phyloP scores from a whole-genome alignment of 2,113 vertebrate genomes.

The Pedetes capensis region DNA sequence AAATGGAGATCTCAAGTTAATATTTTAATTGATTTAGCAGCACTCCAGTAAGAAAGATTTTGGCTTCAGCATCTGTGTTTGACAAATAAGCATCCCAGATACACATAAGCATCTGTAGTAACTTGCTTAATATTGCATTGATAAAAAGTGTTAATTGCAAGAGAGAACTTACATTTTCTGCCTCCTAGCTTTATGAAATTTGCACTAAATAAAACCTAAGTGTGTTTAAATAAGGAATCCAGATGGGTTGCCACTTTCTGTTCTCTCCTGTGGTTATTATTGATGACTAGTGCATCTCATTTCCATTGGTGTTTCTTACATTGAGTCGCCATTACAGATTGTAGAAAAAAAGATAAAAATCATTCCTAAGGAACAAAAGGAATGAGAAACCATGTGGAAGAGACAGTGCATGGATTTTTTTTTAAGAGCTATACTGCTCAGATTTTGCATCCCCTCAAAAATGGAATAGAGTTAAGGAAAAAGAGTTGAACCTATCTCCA shows the following conservation, averaged over 20 bases:
- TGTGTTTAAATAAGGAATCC: background rate
- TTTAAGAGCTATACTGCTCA: background rate
- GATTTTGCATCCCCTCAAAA: background rate
- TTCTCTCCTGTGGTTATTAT: background rate
- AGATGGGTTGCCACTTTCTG: background rate
- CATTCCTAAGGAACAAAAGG: background rate
- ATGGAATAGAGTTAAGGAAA: background rate
- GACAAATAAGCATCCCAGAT: background rate
- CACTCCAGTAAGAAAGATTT: background rate
- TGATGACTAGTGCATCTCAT: background rate
- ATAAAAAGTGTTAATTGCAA: background rate
- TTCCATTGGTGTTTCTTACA: background rate
- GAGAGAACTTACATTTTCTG: background rate
- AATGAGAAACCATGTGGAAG: background rate
- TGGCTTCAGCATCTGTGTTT: background rate
- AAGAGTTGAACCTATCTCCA: background rate
- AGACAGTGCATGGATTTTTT: background rate
- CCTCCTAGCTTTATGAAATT: background rate
- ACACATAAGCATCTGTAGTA: background rate
- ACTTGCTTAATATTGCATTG: background rate
- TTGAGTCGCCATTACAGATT: background rate
- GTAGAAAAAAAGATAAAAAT: background rate
- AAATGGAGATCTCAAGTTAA: background rate
- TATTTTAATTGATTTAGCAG: background rate
- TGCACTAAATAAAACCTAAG: background rate